Percentiles rank a stretch among this genome's conserved stretches.
These are phyloP conservation scores for Merluccius polli DNA, from an alignment of 2,797 vertebrate genomes.

Conservation along the genomic window DNA sequence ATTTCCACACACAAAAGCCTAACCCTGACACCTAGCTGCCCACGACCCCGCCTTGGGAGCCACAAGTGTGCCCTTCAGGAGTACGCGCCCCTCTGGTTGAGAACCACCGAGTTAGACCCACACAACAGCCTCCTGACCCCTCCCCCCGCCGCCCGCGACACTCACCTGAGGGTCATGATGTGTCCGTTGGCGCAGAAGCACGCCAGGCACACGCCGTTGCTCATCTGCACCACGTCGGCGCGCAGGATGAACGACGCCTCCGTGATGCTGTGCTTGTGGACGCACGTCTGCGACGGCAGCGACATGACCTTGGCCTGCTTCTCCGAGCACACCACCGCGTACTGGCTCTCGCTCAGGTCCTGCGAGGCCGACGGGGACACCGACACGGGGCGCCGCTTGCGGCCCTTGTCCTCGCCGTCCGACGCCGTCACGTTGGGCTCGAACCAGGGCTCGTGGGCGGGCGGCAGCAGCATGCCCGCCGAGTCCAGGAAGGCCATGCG, in stretches of 20 bases:
- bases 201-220: slow-evolving; percentile 85
- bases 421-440: slow-evolving; percentile 87
- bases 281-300: slow-evolving; percentile 92
- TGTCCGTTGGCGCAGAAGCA: slow-evolving; percentile 99
- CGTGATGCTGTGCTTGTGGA: slow-evolving; percentile 96
- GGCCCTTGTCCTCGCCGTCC: slow-evolving; percentile 87
- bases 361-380: slow-evolving; percentile 93
- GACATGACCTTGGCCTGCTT: slow-evolving; percentile 98
- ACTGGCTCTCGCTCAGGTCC: slow-evolving; percentile 94
- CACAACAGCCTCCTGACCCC: neutral
- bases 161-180: slow-evolving; percentile 99
- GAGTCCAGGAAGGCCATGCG: slow-evolving; percentile 93
- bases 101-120: neutral
- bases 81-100: neutral
- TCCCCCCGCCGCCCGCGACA: neutral
- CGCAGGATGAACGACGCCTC: slow-evolving; percentile 96
- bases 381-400: slow-evolving; percentile 82
- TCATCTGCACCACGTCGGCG: slow-evolving; percentile 90
- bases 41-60: neutral
- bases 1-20: neutral
- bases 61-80: neutral
- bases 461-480: slow-evolving; percentile 81
- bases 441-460: slow-evolving; percentile 86
- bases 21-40: neutral
- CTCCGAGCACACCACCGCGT: slow-evolving; percentile 96